A percentile compares a stretch with the other conserved stretches of the same genome.
Conservation (phyloP, 2,113 vertebrate genomes). For the Podiceps cristatus region DNA sequence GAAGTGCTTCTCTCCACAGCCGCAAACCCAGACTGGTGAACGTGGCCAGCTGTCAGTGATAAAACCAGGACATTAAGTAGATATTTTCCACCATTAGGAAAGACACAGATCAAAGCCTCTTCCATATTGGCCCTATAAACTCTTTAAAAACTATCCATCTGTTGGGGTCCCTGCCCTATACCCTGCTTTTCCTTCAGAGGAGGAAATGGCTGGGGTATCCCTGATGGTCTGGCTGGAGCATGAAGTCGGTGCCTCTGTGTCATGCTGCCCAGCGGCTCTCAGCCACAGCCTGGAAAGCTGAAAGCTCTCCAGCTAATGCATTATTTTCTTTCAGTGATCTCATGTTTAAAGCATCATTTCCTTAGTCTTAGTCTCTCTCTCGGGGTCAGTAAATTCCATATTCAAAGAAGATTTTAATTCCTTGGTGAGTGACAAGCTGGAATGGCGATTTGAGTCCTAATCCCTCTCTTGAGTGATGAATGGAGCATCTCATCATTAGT, state of each 20-base stretch:
- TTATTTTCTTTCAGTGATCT: constrained; percentile 56
- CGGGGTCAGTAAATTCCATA: constrained; percentile 18
- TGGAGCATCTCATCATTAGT: constrained; percentile 24
- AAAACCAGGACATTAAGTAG: neutral
- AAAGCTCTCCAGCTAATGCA: neutral
- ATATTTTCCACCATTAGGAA: neutral
- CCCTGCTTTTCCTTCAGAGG: neutral
- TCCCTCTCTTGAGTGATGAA: constrained; percentile 14
- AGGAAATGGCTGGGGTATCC: neutral
- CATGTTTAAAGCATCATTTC: constrained; percentile 52
- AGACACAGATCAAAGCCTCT: neutral
- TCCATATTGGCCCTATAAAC: neutral
- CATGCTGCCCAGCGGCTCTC: neutral
- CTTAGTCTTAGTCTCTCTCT: neutral
- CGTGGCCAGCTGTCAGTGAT: neutral
- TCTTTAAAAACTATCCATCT: neutral
- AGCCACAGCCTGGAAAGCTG: neutral
- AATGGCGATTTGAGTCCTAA: constrained; percentile 9
- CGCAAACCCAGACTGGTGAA: neutral
- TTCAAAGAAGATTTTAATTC: constrained; percentile 66
- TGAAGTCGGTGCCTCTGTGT: neutral
- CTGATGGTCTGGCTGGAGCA: neutral
- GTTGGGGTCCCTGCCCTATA: neutral
- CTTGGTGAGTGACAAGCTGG: constrained; percentile 51
- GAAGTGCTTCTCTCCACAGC: neutral